A percentile compares a stretch with the other conserved stretches of the same genome.
Conservation (phyloP, 2,888 invertebrate genomes). For the Cosmia trapezina region DNA sequence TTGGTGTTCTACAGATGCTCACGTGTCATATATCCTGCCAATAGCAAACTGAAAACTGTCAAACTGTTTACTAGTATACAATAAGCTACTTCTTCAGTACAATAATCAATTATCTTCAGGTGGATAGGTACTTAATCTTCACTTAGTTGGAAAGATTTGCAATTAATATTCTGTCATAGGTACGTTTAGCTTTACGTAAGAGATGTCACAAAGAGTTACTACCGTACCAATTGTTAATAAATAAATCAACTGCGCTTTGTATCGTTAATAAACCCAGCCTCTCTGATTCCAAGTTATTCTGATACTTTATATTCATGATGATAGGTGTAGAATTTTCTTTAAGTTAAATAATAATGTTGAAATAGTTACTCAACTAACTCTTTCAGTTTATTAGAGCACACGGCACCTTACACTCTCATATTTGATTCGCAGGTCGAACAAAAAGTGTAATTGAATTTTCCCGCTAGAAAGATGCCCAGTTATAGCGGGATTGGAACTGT, state of each 20-base stretch:
- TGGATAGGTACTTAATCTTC: constrained; percentile 27
- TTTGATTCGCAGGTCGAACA: constrained; percentile 38
- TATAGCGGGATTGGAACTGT: constrained; percentile 63
- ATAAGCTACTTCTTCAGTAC: background rate
- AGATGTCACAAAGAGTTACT: background rate
- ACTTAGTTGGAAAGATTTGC: constrained; percentile 25
- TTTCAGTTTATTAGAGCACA: constrained; percentile 27
- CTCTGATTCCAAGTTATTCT: background rate
- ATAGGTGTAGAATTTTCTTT: too few relatives aligned
- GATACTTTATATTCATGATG: too few relatives aligned
- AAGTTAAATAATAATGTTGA: background rate
- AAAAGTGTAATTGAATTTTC: constrained; percentile 59
- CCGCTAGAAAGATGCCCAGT: constrained; percentile 58
- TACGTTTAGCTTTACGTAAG: background rate
- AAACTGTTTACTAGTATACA: constrained; percentile 8
- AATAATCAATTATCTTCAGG: constrained; percentile 35
- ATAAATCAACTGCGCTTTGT: background rate
- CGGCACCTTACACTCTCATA: constrained; percentile 30
- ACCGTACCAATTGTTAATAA: background rate
- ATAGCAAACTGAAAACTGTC: constrained; percentile 11
- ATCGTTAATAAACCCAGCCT: background rate
- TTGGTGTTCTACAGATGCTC: background rate
- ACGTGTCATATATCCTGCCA: background rate
- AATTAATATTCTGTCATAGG: constrained; percentile 17
- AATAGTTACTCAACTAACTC: constrained; percentile 9